Base-by-base conservation (phyloP, 2,113 vertebrate genomes). In the Microtus richardsoni region DNA sequence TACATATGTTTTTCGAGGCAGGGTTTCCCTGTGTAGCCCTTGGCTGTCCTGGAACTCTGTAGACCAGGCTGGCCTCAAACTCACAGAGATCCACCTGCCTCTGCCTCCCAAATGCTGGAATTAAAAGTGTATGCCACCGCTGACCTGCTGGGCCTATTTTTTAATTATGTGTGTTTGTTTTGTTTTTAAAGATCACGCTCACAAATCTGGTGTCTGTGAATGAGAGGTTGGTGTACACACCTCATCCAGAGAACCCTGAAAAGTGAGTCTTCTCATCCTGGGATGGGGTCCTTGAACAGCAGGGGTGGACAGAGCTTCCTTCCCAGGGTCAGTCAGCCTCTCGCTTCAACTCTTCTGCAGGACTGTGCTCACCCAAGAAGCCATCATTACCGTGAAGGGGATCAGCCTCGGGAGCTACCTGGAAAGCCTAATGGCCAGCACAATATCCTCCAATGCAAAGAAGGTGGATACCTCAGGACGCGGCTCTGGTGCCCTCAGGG, bases 191-290 rank as follows among this genome's bases (percentile, higher is more conserved):
- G 99, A 99, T 99, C 96, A 99, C 99, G 4, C 99, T 99, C 60
- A 99, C 99, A 88, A 99, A 99, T 98, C 96, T 99, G 97, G 99
- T 99, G 95, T 99, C 99, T 9, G 99, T 99, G 92, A 99, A 99
- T 28, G 99, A 99, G 98, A 99, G 99, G 94, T 98, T 99, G 92
- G 98, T 99, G 79, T 99, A 99, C 97, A 99, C 98, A 0, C 99
- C 99, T 36, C 99, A 99, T 96, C 99, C 99, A 7, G 99, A 99
- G 97, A 99, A 99, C 95, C 99, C 99, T 7, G 99, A 99, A n/a
- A 98, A 99, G 99, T 99, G 99, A 99, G 99, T 98, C 10, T 24
- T 36, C 12, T 52, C 10, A 10, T 58, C 54, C 83, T 86, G 2
- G 91, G 10, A 80, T 5, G 19, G 2, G 24, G 9, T 1, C 33